Evolutionary conservation across 2,113 vertebrate genomes (phyloP).

Genomic region (Connochaetes taurinus): DNA sequence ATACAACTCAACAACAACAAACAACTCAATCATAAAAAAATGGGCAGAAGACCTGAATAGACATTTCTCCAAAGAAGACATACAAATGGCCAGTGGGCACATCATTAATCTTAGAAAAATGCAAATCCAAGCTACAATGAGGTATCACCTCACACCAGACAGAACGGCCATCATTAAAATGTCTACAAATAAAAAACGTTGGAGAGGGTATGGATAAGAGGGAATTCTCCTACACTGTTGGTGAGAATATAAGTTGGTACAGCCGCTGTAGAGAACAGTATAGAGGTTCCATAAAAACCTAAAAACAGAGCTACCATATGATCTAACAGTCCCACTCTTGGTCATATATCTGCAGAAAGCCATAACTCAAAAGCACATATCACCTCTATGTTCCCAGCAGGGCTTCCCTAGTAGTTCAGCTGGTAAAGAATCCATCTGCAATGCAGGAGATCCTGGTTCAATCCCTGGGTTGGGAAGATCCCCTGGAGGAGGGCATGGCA

Average conservation of each 20-base stretch:
- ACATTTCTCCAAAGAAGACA: background rate
- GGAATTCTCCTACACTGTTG: background rate
- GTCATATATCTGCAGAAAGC: background rate
- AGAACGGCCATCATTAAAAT: rapidly evolving
- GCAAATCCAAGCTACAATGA: background rate
- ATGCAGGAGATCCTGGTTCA: background rate
- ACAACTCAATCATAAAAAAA: background rate
- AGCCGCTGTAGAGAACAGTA: background rate
- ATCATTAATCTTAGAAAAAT: background rate
- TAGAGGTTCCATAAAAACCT: background rate
- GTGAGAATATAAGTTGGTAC: background rate
- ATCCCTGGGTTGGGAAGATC: background rate
- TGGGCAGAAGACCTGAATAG: background rate
- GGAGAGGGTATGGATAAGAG: background rate
- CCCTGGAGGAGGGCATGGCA: background rate
- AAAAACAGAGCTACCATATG: background rate
- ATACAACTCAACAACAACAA: background rate
- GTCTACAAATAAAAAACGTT: background rate
- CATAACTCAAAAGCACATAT: background rate
- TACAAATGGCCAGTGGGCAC: background rate
- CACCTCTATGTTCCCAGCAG: background rate
- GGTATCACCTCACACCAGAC: background rate
- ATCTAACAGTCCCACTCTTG: background rate
- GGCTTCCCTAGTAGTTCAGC: background rate
- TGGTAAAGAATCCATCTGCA: background rate